phyloP scores from a whole-genome alignment of 2,888 invertebrate genomes.

The Drosophila tanythrix region DNA sequence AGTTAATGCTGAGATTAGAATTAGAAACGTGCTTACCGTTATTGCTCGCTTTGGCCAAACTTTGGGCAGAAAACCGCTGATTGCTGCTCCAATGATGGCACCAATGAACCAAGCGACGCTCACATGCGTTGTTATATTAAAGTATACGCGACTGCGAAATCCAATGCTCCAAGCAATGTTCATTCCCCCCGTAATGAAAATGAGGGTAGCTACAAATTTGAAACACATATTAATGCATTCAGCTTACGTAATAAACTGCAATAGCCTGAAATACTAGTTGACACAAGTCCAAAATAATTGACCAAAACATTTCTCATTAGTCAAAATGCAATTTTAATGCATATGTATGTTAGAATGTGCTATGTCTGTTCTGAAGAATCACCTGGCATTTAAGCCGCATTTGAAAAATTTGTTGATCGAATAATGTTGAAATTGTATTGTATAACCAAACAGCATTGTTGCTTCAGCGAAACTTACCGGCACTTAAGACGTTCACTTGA shows the following conservation, averaged over 20 bases:
- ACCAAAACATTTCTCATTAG: neutral
- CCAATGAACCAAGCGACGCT: conserved; percentile 79
- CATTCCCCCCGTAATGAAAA: conserved; percentile 77
- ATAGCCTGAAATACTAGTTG: neutral
- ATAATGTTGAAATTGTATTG: neutral
- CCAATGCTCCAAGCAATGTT: conserved; percentile 71
- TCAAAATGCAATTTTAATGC: neutral
- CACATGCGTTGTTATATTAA: conserved; percentile 14
- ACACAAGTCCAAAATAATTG: neutral
- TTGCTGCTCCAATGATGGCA: conserved; percentile 73
- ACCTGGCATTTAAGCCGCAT: too few relatives aligned
- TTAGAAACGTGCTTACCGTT: conserved; percentile 22
- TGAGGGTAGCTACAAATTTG: conserved; percentile 52
- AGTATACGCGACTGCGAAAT: conserved; percentile 22
- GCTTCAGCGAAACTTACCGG: conserved; percentile 43
- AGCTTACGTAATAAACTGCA: neutral
- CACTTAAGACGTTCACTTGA: conserved; percentile 46
- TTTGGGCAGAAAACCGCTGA: conserved; percentile 61
- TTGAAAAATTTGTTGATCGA: neutral
- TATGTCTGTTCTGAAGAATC: too few relatives aligned
- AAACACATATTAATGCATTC: neutral
- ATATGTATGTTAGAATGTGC: neutral
- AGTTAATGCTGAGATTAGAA: neutral
- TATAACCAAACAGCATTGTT: neutral
- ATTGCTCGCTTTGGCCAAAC: conserved; percentile 54